A percentile compares a stretch with the other conserved stretches of the same genome.
phyloP scores from a whole-genome alignment of 2,888 invertebrate genomes.

The Harpalus rufipes region DNA sequence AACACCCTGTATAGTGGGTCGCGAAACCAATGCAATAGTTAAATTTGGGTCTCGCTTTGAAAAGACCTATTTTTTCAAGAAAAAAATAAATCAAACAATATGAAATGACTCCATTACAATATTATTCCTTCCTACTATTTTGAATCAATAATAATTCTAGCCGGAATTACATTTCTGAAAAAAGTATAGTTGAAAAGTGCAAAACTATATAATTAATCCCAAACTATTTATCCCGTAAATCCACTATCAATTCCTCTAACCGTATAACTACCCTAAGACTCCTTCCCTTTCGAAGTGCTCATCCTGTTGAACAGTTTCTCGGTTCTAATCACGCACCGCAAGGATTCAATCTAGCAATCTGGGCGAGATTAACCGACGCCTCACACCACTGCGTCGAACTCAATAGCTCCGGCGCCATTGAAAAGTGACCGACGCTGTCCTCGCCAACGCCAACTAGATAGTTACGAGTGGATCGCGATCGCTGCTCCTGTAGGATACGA shows the following conservation, averaged over 20 bases:
- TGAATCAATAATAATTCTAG: too few species aligned
- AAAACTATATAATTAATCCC: too few species aligned
- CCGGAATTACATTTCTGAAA: too few species aligned
- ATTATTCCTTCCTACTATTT: too few species aligned
- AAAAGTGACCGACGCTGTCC: conserved; percentile 49
- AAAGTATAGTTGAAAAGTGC: too few species aligned
- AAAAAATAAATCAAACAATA: too few species aligned
- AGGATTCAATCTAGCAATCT: conserved; percentile 63
- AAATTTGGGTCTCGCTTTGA: too few species aligned
- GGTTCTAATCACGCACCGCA: conserved; percentile 59
- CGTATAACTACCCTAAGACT: not conserved
- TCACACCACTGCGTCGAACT: conserved; percentile 23
- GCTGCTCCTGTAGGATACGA: conserved; percentile 13
- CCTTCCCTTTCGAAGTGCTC: conserved; percentile 3
- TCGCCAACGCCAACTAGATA: not conserved
- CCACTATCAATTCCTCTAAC: not conserved
- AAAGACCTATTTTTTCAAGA: too few species aligned
- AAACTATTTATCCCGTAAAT: too few species aligned
- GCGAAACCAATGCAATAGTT: too few species aligned
- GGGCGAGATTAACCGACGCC: conserved; percentile 56
- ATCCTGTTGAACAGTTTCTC: conserved; percentile 11
- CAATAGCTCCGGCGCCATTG: conserved; percentile 40
- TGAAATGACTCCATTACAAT: too few species aligned
- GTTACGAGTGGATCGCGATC: conserved; percentile 31
- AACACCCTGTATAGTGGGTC: too few species aligned